Evolutionary conservation across 2,888 invertebrate genomes (phyloP).

Genomic region (Glaucopsyche alexis): DNA sequence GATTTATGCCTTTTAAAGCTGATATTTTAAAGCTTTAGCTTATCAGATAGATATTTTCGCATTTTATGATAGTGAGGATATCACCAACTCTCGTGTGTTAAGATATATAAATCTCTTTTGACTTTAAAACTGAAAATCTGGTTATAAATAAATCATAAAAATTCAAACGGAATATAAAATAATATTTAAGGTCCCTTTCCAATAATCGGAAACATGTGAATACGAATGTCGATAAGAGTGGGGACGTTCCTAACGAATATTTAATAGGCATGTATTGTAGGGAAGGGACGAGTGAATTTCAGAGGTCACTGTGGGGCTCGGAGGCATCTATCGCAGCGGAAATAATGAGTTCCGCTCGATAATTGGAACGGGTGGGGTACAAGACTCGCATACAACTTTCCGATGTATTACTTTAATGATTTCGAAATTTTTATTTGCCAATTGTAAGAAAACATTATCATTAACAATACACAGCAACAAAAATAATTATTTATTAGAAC

Average conservation of each 20-base stretch:
- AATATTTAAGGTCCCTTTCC: conserved; percentile 11
- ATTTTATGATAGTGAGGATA: background rate
- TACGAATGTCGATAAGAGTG: conserved; percentile 17
- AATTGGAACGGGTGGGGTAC: conserved; percentile 69
- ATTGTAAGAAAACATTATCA: background rate
- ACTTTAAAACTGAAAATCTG: conserved; percentile 9
- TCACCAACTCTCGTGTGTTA: background rate
- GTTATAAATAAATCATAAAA: background rate
- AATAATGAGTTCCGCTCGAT: conserved; percentile 75
- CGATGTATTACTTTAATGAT: conserved; percentile 30
- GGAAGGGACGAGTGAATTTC: conserved; percentile 48
- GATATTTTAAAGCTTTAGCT: background rate
- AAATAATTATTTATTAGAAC: too few species aligned
- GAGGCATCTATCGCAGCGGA: conserved; percentile 64
- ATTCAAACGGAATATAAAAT: conserved; percentile 19
- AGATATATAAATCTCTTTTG: background rate
- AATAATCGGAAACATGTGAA: conserved; percentile 25
- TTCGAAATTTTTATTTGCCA: conserved; percentile 9
- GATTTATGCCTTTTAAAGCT: too few species aligned
- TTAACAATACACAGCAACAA: background rate
- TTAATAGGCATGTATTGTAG: conserved; percentile 25
- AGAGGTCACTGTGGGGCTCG: conserved; percentile 51
- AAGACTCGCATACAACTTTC: conserved; percentile 41
- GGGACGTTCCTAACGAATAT: conserved; percentile 22
- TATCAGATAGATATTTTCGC: background rate